phyloP scores from a whole-genome alignment of 2,113 vertebrate species.

The Megaceryle maxima region DNA sequence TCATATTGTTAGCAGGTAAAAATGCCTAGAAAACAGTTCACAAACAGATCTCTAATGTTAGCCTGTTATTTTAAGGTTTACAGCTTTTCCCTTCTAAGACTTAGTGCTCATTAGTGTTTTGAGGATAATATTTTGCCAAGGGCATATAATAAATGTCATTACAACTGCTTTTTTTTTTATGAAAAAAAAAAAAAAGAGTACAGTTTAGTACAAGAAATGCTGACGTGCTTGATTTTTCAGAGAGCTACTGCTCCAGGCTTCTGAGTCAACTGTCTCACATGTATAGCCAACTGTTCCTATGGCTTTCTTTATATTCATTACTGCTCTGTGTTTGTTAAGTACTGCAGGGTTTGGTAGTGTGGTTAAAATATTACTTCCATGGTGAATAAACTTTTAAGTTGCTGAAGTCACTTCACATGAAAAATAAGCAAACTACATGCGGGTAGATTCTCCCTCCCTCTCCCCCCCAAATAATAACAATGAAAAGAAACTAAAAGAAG shows the following conservation, averaged over 20 bases:
- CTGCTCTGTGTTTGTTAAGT: background rate
- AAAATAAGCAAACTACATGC: background rate
- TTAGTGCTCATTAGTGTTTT: background rate
- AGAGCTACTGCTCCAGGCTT: background rate
- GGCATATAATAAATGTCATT: background rate
- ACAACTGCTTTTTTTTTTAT: background rate
- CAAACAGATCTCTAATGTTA: background rate
- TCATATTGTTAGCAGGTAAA: background rate
- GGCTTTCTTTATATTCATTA: background rate
- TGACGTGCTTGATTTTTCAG: background rate
- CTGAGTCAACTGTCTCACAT: background rate
- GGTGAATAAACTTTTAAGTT: background rate
- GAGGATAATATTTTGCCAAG: background rate
- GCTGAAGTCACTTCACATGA: background rate
- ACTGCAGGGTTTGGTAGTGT: background rate
- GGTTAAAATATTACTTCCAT: background rate
- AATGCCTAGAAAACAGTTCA: background rate
- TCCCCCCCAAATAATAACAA: background rate
- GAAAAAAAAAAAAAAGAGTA: background rate
- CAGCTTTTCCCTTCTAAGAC: background rate
- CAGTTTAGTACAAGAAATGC: background rate
- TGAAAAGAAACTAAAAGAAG: background rate
- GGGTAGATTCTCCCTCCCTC: fast-evolving
- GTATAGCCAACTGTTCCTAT: background rate
- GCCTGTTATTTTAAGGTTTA: background rate